A percentile compares a stretch with the other conserved stretches of the same genome.
Evolutionary conservation across 2,888 invertebrate genomes (phyloP).

Genomic region (Mimachlamys varia): DNA sequence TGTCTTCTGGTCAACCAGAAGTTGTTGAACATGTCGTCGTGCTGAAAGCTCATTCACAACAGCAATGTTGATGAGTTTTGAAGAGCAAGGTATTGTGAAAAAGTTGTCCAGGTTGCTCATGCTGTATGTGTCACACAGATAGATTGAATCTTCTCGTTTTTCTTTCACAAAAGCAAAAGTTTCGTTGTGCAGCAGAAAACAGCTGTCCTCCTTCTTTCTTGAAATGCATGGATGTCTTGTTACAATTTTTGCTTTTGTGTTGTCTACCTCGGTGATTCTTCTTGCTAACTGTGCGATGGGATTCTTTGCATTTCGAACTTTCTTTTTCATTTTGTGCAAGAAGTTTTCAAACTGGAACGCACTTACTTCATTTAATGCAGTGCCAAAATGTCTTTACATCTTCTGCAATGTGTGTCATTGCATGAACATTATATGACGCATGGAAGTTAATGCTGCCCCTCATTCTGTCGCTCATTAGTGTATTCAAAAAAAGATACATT

Average conservation of each 20-base stretch:
- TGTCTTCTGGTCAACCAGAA: not conserved
- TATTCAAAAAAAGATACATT: no score
- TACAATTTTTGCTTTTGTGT: not conserved
- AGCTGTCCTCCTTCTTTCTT: not conserved
- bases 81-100: not conserved
- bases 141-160: not conserved
- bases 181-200: not conserved
- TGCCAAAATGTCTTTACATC: not conserved
- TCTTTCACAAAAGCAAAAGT: not conserved
- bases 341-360: slow-evolving; percentile 4
- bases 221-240: slow-evolving; percentile 9
- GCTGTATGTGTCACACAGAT: not conserved
- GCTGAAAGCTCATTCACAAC: not conserved
- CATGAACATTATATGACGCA: no score
- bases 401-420: not conserved
- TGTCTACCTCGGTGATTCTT: not conserved
- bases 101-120: not conserved
- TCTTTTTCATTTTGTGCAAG: not conserved
- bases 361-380: not conserved
- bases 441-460: no score
- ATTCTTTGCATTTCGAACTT: not conserved
- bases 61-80: slow-evolving; percentile 6
- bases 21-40: not conserved
- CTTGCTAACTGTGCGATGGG: slow-evolving; percentile 6
- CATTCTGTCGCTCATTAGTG: no score